A percentile compares a stretch with the other conserved stretches of the same genome.
Evolutionary conservation across 64 coral and sea anemone genomes (phyloP).

Genomic region (Pachyseris speciosa): DNA sequence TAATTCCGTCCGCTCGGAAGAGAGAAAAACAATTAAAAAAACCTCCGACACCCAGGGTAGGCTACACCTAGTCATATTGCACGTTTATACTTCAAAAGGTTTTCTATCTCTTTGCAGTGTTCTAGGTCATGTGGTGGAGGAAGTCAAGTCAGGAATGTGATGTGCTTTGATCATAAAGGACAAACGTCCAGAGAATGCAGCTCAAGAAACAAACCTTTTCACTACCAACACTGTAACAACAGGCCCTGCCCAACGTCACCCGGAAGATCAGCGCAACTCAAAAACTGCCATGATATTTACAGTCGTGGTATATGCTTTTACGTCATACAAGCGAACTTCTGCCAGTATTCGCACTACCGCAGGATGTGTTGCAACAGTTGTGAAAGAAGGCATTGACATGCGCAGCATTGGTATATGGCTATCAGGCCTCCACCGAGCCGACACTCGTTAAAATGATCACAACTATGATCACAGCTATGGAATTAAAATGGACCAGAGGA

Average conservation of each 20-base stretch:
- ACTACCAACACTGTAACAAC: slow-evolving; percentile 70
- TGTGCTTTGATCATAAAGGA: slow-evolving; percentile 81
- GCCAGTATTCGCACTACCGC: slow-evolving; percentile 62
- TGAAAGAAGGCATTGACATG: slow-evolving; percentile 13
- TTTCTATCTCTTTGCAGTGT: slow-evolving; percentile 66
- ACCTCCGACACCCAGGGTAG: no score
- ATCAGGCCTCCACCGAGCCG: not conserved
- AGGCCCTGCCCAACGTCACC: slow-evolving; percentile 48
- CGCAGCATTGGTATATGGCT: not conserved
- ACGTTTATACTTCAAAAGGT: no score
- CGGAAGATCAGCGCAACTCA: not conserved
- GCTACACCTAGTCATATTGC: no score
- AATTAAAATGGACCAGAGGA: not conserved
- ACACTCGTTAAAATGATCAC: not conserved
- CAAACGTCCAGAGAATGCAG: slow-evolving; percentile 69
- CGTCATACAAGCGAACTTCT: slow-evolving; percentile 81
- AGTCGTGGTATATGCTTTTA: slow-evolving; percentile 52
- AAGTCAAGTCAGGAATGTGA: slow-evolving; percentile 65
- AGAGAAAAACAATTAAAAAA: no score
- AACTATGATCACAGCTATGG: not conserved
- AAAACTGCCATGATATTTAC: slow-evolving; percentile 57
- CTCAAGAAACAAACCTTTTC: slow-evolving; percentile 54
- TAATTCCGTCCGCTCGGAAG: no score
- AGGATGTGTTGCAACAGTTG: slow-evolving; percentile 90
- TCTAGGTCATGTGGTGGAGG: slow-evolving; percentile 83